Percentiles rank a stretch among this genome's conserved stretches.
These are phyloP conservation scores for Hemaris fuciformis DNA, from an alignment of 2,888 invertebrate genomes.

Conservation along the genomic window DNA sequence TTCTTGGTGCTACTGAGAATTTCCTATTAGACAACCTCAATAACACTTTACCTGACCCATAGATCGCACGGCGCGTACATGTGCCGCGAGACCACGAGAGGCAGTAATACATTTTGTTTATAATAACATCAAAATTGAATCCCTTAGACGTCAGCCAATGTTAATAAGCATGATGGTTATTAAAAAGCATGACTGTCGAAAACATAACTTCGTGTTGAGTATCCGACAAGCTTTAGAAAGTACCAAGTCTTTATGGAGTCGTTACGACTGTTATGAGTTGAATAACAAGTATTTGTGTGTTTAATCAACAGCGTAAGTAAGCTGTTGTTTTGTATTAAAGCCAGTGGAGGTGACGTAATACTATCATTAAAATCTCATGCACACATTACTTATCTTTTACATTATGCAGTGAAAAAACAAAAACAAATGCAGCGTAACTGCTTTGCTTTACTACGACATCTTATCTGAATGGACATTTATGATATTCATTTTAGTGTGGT, in stretches of 20 bases:
- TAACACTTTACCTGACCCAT: too few relatives aligned
- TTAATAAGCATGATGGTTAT: background rate
- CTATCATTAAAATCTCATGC: background rate
- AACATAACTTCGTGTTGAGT: background rate
- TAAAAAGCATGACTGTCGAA: background rate
- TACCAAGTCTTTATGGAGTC: constrained; percentile 33
- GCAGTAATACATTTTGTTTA: background rate
- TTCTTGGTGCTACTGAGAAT: too few relatives aligned
- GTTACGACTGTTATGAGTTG: constrained; percentile 26
- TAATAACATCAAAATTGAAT: background rate
- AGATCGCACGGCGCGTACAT: too few relatives aligned
- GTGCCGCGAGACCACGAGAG: too few relatives aligned
- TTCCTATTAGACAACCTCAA: too few relatives aligned
- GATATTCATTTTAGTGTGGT: too few relatives aligned
- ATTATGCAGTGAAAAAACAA: too few relatives aligned
- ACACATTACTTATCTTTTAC: background rate
- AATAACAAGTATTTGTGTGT: constrained; percentile 20
- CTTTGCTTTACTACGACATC: too few relatives aligned
- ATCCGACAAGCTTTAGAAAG: constrained; percentile 18
- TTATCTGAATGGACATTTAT: too few relatives aligned
- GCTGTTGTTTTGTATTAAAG: constrained; percentile 21
- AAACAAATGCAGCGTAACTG: too few relatives aligned
- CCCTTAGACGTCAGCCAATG: background rate
- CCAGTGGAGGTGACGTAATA: background rate
- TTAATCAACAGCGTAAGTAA: constrained; percentile 35